phyloP scores from a whole-genome alignment of 2,797 vertebrate species.

The Trachops cirrhosus region DNA sequence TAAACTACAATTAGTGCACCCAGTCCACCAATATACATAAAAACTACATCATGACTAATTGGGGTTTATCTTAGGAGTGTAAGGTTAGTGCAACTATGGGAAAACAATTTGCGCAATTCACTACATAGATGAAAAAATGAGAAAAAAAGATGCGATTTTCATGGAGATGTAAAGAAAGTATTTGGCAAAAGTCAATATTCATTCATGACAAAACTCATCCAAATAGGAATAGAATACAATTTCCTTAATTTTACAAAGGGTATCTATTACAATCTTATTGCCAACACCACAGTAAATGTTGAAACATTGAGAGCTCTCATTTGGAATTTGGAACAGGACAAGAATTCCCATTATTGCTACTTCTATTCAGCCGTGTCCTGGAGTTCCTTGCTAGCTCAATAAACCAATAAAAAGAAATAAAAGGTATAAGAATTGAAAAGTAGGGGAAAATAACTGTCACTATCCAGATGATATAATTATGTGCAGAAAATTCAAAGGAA shows the following conservation, averaged over 20 bases:
- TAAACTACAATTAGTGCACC: not conserved
- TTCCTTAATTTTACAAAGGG: not conserved
- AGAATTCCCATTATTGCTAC: not conserved
- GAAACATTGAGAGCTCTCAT: not conserved
- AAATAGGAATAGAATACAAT: not conserved
- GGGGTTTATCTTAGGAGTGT: not conserved
- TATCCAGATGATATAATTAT: constrained; percentile 30
- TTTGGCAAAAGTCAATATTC: not conserved
- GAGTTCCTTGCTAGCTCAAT: constrained; percentile 4
- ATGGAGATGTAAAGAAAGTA: not conserved
- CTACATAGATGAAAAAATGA: not conserved
- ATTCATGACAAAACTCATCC: not conserved
- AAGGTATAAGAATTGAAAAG: constrained; percentile 33
- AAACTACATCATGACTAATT: constrained; percentile 36
- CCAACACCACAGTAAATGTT: not conserved
- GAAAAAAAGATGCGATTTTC: not conserved
- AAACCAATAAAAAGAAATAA: constrained; percentile 46
- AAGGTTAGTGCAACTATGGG: not conserved
- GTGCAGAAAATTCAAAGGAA: constrained; percentile 33
- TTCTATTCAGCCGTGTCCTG: not conserved
- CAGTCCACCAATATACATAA: not conserved
- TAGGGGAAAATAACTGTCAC: not conserved
- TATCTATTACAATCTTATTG: not conserved
- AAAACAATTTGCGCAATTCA: constrained; percentile 26
- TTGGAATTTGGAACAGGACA: not conserved